These are phyloP conservation scores for Cryptus viduatorius DNA, from an alignment of 2,888 invertebrate genomes.

Conservation along the genomic window DNA sequence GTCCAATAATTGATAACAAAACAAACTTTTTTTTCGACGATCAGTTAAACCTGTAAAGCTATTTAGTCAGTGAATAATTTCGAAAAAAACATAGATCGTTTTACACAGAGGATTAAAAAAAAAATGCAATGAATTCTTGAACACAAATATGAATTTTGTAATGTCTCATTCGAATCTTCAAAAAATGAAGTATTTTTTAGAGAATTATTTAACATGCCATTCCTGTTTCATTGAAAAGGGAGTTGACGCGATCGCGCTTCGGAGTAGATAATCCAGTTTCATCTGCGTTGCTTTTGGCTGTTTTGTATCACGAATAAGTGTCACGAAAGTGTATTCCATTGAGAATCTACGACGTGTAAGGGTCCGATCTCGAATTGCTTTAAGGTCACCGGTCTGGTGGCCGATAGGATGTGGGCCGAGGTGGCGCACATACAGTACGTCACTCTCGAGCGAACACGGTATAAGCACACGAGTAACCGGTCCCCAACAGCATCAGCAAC, in stretches of 20 bases:
- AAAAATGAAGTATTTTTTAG: neutral
- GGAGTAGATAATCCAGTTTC: too few species aligned
- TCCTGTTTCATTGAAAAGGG: too few species aligned
- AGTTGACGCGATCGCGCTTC: too few species aligned
- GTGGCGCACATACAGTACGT: slow-evolving; percentile 60
- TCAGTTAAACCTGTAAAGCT: too few species aligned
- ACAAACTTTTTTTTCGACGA: too few species aligned
- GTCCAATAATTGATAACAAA: too few species aligned
- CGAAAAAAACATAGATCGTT: too few species aligned
- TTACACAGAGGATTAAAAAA: too few species aligned
- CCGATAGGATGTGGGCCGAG: slow-evolving; percentile 76
- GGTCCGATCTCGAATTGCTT: slow-evolving; percentile 70
- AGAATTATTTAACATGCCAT: too few species aligned
- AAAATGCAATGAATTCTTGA: neutral
- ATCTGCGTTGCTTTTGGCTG: too few species aligned
- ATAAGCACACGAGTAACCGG: slow-evolving; percentile 61
- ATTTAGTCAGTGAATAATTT: too few species aligned
- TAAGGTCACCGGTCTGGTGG: slow-evolving; percentile 70
- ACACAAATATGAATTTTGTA: neutral
- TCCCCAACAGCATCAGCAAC: slow-evolving; percentile 46
- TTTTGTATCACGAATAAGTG: neutral
- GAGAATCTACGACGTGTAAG: slow-evolving; percentile 68
- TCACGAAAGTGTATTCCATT: slow-evolving; percentile 14
- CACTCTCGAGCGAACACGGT: slow-evolving; percentile 48
- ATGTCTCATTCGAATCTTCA: neutral